phyloP scores from a whole-genome alignment of 2,797 vertebrate genomes.

The Mustela erminea region DNA sequence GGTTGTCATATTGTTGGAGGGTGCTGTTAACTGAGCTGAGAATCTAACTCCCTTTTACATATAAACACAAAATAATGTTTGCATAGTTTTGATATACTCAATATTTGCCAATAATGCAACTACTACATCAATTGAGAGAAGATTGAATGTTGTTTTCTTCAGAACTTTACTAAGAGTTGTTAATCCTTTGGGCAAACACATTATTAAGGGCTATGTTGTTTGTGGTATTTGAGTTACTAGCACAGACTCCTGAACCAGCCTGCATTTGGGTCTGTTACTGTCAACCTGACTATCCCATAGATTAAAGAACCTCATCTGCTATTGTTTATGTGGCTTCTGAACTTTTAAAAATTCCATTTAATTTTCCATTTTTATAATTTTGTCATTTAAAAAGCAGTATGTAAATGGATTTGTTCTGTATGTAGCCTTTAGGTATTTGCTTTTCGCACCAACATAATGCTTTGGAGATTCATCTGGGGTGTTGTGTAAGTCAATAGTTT shows the following conservation, averaged over 20 bases:
- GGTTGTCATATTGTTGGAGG: not conserved
- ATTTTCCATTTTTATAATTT: not conserved
- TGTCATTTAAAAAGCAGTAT: not conserved
- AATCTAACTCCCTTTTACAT: not conserved
- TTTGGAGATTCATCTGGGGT: not conserved
- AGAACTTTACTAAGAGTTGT: not conserved
- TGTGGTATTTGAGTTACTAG: not conserved
- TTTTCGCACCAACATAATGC: not conserved
- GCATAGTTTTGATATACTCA: not conserved
- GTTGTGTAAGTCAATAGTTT: not conserved
- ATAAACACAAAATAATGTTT: not conserved
- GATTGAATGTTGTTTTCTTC: not conserved
- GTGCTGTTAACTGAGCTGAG: not conserved
- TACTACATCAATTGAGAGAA: not conserved
- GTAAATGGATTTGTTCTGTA: not conserved
- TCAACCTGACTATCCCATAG: not conserved
- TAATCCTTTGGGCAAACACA: not conserved
- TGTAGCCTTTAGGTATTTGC: not conserved
- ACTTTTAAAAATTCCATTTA: not conserved
- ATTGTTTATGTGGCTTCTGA: not conserved
- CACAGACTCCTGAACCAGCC: not conserved
- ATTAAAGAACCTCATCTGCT: not conserved
- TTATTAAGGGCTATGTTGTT: not conserved
- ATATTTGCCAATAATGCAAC: not conserved
- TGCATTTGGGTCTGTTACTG: not conserved